These are phyloP conservation scores for Acropora yongei DNA, from an alignment of 64 coral and sea anemone genomes.

Conservation along the genomic window DNA sequence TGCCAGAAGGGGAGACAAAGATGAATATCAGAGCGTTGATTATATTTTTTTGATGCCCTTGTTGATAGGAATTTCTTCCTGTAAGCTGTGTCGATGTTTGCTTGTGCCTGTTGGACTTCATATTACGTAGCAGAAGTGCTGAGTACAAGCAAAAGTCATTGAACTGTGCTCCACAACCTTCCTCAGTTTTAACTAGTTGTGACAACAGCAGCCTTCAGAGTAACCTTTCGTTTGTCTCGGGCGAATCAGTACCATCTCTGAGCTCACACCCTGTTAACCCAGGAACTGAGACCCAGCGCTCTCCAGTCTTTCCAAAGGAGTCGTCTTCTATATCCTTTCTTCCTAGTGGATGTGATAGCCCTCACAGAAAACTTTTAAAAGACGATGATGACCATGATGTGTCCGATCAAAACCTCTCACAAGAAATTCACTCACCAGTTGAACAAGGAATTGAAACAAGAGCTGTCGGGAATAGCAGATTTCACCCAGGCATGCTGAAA, in stretches of 20 bases:
- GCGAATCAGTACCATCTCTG: not conserved
- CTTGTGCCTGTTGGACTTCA: not conserved
- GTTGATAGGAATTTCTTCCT: no score
- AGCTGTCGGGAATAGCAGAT: not conserved
- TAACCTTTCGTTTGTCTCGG: not conserved
- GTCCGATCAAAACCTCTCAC: not conserved
- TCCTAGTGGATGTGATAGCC: not conserved
- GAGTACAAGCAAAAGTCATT: not conserved
- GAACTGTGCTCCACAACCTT: not conserved
- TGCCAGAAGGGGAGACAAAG: no score
- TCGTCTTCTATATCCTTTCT: no score
- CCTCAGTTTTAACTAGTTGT: not conserved
- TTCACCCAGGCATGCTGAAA: not conserved
- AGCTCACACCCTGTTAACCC: not conserved
- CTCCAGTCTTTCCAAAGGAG: no score
- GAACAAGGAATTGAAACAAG: no score
- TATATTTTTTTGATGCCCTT: no score
- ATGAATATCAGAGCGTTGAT: no score
- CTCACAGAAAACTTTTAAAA: not conserved
- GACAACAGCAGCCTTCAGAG: not conserved
- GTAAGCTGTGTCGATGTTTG: no score
- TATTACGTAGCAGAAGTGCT: not conserved
- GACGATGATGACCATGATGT: not conserved
- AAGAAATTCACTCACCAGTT: not conserved
- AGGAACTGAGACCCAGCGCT: not conserved